Evolutionary conservation across 2,797 vertebrate genomes (phyloP).

Genomic region (Anas georgica): DNA sequence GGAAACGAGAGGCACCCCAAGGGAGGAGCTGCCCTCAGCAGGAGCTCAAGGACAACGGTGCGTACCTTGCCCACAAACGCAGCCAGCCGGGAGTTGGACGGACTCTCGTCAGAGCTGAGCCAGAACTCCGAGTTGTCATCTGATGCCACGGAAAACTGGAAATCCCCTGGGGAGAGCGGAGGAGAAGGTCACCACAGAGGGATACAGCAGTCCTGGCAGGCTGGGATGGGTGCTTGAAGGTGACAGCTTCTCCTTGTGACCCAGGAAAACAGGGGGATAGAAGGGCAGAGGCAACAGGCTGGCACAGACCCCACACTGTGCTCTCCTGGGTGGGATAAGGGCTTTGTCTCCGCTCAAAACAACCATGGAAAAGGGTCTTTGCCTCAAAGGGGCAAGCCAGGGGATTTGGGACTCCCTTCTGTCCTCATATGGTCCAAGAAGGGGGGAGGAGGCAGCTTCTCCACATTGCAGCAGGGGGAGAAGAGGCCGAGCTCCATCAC

Average conservation of each 20-base stretch:
- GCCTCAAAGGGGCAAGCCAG: not conserved
- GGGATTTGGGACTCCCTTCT: not conserved
- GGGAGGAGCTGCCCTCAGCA: fast-evolving
- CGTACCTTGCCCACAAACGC: slow-evolving; percentile 92
- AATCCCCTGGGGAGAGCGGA: slow-evolving; percentile 83
- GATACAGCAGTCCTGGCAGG: fast-evolving
- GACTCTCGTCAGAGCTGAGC: slow-evolving; percentile 92
- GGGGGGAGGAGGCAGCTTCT: not conserved
- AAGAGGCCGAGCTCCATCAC: not conserved
- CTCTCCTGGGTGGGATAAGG: not conserved
- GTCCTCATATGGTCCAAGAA: fast-evolving
- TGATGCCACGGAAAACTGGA: slow-evolving; percentile 96
- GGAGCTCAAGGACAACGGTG: fast-evolving
- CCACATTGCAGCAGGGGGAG: fast-evolving
- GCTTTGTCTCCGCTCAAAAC: not conserved
- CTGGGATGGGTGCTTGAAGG: not conserved
- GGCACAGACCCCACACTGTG: fast-evolving
- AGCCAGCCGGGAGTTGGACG: slow-evolving; percentile 86
- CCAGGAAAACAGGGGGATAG: not conserved
- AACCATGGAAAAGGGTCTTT: not conserved
- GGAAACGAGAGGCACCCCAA: not conserved
- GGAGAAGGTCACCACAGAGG: not conserved
- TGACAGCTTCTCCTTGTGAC: not conserved
- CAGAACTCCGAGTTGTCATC: slow-evolving; percentile 99
- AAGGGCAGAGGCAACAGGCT: fast-evolving